Conservation (phyloP, 2,113 vertebrate species). For the Zeus faber region DNA sequence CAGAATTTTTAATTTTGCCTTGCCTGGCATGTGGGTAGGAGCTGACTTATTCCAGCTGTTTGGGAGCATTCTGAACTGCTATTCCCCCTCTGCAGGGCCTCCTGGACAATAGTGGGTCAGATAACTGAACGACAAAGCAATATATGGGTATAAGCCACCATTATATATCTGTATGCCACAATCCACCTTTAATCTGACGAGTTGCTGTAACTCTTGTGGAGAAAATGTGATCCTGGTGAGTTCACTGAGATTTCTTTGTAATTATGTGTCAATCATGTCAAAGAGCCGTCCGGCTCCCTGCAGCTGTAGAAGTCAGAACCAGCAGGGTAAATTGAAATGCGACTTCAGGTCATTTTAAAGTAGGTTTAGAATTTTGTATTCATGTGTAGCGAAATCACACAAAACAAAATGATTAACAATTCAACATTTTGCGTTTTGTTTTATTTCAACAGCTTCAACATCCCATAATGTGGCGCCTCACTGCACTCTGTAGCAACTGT, state of each 20-base stretch:
- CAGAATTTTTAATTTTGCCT: too few relatives aligned
- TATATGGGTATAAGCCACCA: too few relatives aligned
- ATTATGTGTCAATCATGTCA: slow-evolving; percentile 26
- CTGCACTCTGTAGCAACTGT: slow-evolving; percentile 14
- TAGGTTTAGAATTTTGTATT: too few relatives aligned
- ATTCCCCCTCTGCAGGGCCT: too few relatives aligned
- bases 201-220: not conserved
- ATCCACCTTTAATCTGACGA: slow-evolving; percentile 4
- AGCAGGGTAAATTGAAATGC: slow-evolving; percentile 9
- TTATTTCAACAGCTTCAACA: not conserved
- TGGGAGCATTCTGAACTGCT: too few relatives aligned
- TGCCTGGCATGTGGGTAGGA: too few relatives aligned
- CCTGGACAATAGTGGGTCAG: too few relatives aligned
- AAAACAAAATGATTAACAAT: too few relatives aligned
- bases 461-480: not conserved
- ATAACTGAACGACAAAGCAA: too few relatives aligned
- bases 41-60: too few relatives aligned
- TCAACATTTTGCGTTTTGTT: too few relatives aligned
- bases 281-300: slow-evolving; percentile 6
- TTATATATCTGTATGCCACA: not conserved
- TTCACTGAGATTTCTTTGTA: slow-evolving; percentile 18
- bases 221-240: not conserved
- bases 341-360: not conserved
- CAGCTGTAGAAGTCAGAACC: slow-evolving; percentile 10
- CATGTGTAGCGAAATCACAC: too few relatives aligned